phyloP scores from a whole-genome alignment of 2,113 vertebrate species.

The Brachirus orientalis region DNA sequence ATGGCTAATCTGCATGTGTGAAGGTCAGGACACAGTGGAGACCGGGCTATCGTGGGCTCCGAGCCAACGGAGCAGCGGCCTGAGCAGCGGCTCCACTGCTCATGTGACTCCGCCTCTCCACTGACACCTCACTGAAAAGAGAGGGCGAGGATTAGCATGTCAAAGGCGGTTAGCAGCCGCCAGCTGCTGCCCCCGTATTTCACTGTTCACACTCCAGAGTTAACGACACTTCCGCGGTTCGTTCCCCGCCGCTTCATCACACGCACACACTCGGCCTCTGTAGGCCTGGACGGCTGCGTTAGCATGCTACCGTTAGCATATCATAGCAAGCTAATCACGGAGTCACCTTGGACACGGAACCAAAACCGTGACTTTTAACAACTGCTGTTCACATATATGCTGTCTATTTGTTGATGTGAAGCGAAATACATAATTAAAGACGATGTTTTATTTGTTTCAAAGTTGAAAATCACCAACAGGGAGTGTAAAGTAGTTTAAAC shows the following conservation, averaged over 20 bases:
- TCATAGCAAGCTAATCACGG: conserved; percentile 47
- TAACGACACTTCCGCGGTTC: not conserved
- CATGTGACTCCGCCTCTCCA: not conserved
- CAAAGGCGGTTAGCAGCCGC: not conserved
- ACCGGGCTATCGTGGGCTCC: conserved; percentile 83
- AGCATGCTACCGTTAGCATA: conserved; percentile 34
- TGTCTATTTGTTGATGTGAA: fast-evolving
- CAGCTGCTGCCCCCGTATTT: not conserved
- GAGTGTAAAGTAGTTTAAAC: not conserved
- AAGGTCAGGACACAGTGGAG: conserved; percentile 85
- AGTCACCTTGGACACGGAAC: conserved; percentile 75
- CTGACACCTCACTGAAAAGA: no score
- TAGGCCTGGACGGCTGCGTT: conserved; percentile 21
- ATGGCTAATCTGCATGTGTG: conserved; percentile 93
- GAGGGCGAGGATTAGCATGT: conserved; percentile 10
- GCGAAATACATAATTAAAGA: fast-evolving
- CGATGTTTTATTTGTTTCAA: not conserved
- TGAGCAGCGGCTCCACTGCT: not conserved
- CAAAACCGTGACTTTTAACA: conserved; percentile 14
- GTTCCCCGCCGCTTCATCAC: no score
- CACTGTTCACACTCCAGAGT: not conserved
- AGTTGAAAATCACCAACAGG: no score
- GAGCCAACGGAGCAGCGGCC: conserved; percentile 70
- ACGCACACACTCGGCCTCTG: not conserved
- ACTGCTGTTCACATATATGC: not conserved